A percentile compares a stretch with the other conserved stretches of the same genome.
Conservation (phyloP, 2,888 invertebrate species). For the Gibbula magus region DNA sequence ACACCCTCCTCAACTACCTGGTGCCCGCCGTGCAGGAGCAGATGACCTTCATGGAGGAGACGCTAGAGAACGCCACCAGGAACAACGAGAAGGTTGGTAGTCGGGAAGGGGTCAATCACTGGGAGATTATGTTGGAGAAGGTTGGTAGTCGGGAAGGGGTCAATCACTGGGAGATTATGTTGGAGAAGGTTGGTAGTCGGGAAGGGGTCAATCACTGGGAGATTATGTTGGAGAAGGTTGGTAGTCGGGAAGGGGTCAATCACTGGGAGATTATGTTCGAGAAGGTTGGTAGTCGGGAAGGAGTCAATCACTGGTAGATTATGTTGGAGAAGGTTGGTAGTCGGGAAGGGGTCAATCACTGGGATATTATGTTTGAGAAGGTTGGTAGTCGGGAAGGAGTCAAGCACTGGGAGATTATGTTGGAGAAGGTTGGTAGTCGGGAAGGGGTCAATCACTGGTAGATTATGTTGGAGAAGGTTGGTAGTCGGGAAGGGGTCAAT, state of each 20-base stretch:
- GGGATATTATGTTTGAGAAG: too few species aligned
- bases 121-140: not conserved
- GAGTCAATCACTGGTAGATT: too few species aligned
- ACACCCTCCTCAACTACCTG: constrained; percentile 21
- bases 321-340: too few species aligned
- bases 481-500: too few species aligned
- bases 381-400: too few species aligned
- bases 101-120: not conserved
- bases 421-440: too few species aligned
- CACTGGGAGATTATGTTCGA: not conserved
- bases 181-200: not conserved
- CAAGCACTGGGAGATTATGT: too few species aligned
- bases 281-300: too few species aligned
- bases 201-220: not conserved
- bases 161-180: not conserved
- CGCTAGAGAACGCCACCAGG: constrained; percentile 26
- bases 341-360: too few species aligned
- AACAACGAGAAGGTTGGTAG: constrained; percentile 35
- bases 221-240: not conserved
- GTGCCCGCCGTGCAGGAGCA: constrained; percentile 29
- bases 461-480: too few species aligned
- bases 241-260: not conserved
- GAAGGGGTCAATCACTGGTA: too few species aligned
- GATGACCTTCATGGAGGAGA: constrained; percentile 28
- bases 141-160: not conserved